Evolutionary conservation across 2,888 invertebrate species (phyloP).

Genomic region (Steinernema scapterisci): DNA sequence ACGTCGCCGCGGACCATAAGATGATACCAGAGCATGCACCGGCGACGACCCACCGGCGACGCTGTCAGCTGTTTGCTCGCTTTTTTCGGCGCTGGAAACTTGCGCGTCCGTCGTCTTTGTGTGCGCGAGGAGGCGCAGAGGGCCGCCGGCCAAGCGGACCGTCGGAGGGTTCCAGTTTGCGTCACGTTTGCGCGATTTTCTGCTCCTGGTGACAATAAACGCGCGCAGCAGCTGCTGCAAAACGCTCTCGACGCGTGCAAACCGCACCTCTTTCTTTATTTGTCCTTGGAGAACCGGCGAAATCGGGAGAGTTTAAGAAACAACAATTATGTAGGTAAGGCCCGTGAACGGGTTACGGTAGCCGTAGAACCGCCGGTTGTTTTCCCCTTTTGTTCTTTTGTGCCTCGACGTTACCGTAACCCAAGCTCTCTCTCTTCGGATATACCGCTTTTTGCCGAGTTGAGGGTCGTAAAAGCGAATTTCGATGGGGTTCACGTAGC

Average conservation of each 20-base stretch:
- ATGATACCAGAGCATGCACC: neutral
- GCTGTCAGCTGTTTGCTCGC: conserved; percentile 25
- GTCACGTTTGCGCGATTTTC: conserved; percentile 6
- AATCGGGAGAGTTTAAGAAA: neutral
- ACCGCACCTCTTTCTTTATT: neutral
- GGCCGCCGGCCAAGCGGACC: conserved; percentile 2
- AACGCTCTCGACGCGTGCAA: conserved; percentile 15
- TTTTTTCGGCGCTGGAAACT: conserved; percentile 6
- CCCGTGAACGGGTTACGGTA: neutral
- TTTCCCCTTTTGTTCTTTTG: no score
- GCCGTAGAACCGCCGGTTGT: neutral
- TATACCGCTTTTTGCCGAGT: no score
- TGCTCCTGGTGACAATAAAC: neutral
- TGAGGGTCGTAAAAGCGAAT: no score
- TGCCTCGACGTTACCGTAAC: no score
- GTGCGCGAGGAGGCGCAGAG: neutral
- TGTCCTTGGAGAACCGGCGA: conserved; percentile 7
- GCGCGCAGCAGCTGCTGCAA: conserved; percentile 19
- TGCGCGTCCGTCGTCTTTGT: conserved; percentile 1
- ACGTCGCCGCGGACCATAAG: conserved; percentile 1
- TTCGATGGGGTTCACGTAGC: no score
- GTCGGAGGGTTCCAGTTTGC: conserved; percentile 3
- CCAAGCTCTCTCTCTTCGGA: no score
- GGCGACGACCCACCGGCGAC: neutral
- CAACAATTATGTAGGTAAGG: neutral